Conservation (phyloP, 2,113 vertebrate genomes). For the Cynoglossus semilaevis region DNA sequence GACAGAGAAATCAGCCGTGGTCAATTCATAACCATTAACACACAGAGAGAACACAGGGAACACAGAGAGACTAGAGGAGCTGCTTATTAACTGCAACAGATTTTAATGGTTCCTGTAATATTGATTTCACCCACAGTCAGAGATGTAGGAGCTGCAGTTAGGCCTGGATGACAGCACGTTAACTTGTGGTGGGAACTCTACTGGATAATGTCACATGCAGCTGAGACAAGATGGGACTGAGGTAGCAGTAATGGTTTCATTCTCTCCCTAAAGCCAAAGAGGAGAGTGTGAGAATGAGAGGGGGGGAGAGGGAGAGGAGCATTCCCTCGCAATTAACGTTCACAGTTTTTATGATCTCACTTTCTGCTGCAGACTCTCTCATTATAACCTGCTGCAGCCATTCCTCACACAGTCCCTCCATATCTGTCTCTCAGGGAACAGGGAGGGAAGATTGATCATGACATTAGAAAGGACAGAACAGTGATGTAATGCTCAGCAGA, state of each 20-base stretch:
- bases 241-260: slow-evolving; percentile 21
- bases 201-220: slow-evolving; percentile 43
- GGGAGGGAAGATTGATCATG: not conserved
- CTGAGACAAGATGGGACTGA: slow-evolving; percentile 19
- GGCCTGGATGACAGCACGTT: slow-evolving; percentile 38
- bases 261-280: slow-evolving; percentile 1
- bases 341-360: slow-evolving; percentile 22
- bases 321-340: slow-evolving; percentile 5
- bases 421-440: slow-evolving; percentile 5
- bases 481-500: not conserved
- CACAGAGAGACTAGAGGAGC: slow-evolving; percentile 17
- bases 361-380: slow-evolving; percentile 8
- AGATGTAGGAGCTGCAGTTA: slow-evolving; percentile 20
- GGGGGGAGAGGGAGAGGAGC: not conserved
- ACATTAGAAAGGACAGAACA: not conserved
- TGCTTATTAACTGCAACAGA: slow-evolving; percentile 32
- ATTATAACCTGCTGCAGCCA: slow-evolving; percentile 26
- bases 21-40: not conserved
- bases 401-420: slow-evolving; percentile 4
- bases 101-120: slow-evolving; percentile 45
- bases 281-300: not conserved
- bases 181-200: slow-evolving; percentile 29
- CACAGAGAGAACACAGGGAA: not conserved
- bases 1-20: not conserved
- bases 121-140: slow-evolving; percentile 39